Evolutionary conservation across 2,888 invertebrate species (phyloP).

Genomic region (Epinotia bilunana): DNA sequence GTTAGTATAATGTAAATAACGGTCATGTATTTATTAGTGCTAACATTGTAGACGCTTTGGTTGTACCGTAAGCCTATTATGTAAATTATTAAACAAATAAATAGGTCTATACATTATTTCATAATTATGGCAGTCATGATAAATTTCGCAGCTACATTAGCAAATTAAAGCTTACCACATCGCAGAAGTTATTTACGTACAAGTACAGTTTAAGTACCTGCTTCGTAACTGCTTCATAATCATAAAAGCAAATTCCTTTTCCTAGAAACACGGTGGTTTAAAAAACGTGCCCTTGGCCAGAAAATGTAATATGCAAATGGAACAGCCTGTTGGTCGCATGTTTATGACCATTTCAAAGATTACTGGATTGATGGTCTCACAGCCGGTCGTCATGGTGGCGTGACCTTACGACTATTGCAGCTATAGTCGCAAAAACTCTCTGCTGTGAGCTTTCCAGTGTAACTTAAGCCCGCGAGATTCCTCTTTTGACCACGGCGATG

Average conservation of each 20-base stretch:
- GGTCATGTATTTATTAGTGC: too few relatives aligned
- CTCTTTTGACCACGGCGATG: too few relatives aligned
- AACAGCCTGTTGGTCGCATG: constrained; percentile 59
- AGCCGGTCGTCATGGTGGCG: constrained; percentile 47
- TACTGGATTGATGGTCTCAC: constrained; percentile 71
- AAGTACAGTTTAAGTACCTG: neutral
- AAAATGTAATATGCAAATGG: constrained; percentile 30
- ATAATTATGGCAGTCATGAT: too few relatives aligned
- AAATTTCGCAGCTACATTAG: neutral
- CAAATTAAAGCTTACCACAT: neutral
- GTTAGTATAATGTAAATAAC: too few relatives aligned
- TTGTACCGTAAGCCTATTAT: too few relatives aligned
- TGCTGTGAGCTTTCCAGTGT: too few relatives aligned
- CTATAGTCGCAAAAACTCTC: neutral
- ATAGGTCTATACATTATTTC: too few relatives aligned
- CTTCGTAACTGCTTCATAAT: constrained; percentile 5
- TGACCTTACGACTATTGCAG: constrained; percentile 57
- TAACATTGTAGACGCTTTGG: too few relatives aligned
- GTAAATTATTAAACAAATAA: too few relatives aligned
- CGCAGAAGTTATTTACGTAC: neutral
- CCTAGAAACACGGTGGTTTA: neutral
- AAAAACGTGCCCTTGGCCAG: constrained; percentile 24
- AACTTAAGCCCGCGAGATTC: too few relatives aligned
- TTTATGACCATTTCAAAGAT: constrained; percentile 51
- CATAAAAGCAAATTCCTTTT: constrained; percentile 1